phyloP scores from a whole-genome alignment of 2,888 invertebrate species.

The Apodemia zela region DNA sequence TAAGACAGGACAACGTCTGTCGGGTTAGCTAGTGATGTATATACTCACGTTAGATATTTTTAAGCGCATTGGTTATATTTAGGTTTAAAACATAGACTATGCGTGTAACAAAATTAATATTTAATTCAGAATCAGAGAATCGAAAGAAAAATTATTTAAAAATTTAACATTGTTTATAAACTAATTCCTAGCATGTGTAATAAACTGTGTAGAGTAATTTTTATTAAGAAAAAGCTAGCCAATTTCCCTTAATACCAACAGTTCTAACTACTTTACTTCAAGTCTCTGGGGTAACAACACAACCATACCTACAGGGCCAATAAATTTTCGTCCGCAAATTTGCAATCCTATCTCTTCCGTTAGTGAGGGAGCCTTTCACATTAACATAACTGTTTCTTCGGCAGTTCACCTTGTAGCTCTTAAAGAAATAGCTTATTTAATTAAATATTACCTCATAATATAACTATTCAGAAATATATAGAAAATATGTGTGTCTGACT shows the following conservation, averaged over 20 bases:
- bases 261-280: conserved; percentile 66
- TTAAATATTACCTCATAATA: neutral
- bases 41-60: too few relatives aligned
- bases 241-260: conserved; percentile 70
- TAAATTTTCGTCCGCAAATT: conserved; percentile 79
- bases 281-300: conserved; percentile 54
- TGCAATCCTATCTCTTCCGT: conserved; percentile 76
- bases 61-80: too few relatives aligned
- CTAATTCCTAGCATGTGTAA: too few relatives aligned
- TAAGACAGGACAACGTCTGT: too few relatives aligned
- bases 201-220: conserved; percentile 55
- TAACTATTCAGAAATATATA: neutral
- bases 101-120: too few relatives aligned
- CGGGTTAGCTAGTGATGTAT: too few relatives aligned
- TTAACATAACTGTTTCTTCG: conserved; percentile 75
- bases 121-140: too few relatives aligned
- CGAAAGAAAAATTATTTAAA: too few relatives aligned
- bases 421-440: conserved; percentile 22
- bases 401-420: conserved; percentile 56
- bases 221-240: conserved; percentile 64
- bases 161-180: too few relatives aligned
- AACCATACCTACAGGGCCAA: conserved; percentile 51
- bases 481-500: too few relatives aligned
- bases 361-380: conserved; percentile 63
- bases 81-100: too few relatives aligned